Conservation (phyloP, 92 coral and sea anemone genomes). For the Montipora capitata region DNA sequence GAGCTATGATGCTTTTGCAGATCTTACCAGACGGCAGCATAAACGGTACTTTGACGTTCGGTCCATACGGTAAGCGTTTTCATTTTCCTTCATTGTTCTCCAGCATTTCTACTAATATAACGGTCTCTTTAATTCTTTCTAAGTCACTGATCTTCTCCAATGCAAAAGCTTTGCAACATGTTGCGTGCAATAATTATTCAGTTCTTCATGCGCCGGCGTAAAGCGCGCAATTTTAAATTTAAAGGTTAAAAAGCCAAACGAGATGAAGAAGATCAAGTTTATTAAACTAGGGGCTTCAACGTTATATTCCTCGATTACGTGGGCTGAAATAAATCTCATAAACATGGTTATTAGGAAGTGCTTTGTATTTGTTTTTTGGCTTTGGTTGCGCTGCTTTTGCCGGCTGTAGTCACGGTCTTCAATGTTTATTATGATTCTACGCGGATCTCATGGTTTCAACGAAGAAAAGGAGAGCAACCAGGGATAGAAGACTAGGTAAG, state of each 20-base stretch:
- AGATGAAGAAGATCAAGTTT: background rate
- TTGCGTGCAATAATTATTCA: background rate
- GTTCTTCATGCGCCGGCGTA: background rate
- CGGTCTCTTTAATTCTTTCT: background rate
- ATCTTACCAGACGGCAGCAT: constrained; percentile 37
- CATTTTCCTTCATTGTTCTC: background rate
- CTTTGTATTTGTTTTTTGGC: constrained; percentile 15
- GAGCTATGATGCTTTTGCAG: constrained; percentile 43
- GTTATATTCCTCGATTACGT: background rate
- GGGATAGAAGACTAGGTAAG: constrained; percentile 23
- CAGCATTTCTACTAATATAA: background rate
- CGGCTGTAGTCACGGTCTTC: constrained; percentile 11
- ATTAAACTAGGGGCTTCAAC: background rate
- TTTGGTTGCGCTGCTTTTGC: background rate
- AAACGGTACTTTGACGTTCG: background rate
- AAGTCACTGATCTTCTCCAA: too few relatives aligned
- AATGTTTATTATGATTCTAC: constrained; percentile 7
- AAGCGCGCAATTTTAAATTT: background rate
- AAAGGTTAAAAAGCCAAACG: background rate
- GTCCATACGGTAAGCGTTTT: constrained; percentile 13
- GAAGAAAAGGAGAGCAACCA: constrained; percentile 6
- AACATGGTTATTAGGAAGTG: constrained; percentile 34
- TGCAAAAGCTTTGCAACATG: background rate
- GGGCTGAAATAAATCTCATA: constrained; percentile 6
- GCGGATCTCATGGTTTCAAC: constrained; percentile 5